Base-by-base conservation (phyloP, 1,140 invertebrate genomes). In the Oreohelix idahoensis region DNA sequence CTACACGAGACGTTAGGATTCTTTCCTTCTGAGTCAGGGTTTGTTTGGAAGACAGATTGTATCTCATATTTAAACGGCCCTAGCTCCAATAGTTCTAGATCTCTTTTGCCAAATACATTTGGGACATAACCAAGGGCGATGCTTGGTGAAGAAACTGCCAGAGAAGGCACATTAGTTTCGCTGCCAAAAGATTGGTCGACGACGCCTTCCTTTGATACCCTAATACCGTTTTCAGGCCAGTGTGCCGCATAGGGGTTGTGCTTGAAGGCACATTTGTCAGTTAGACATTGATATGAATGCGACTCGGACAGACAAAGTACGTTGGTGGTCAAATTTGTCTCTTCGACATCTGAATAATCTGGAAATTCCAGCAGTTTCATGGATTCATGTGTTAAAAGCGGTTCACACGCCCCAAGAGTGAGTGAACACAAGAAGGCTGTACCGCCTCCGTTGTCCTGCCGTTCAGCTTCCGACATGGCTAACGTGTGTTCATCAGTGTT, bases 391-490 rank as follows among this genome's bases (percentile, higher is more conserved):
- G 79, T 49, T 26, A 81, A 29, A 4, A 80, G 70, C 4, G 79
- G 79, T 35, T 81, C 79, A 36, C 69, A 81, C 42, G 73, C 69
- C 0, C 70, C 45, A n/a, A 73, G 45, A 49, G 79, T 70, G 23
- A 80, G 79, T 1, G 69, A 81, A 20, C 79, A 81, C 15, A 81
- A 69, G 23, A 81, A 8, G 26, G 69, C 66, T 1, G 63, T 36
- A 23, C 20, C 38, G 29, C 79, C 26, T 17, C 45, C 13, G 4
- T 29, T 29, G 42, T 20, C 11, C 45, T 11, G 5, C 53, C 77
- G 49, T 23, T 36, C 53, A 29, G 1, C 23, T 13, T 79, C 58
- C n/a, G n/a, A 10, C 1, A 63, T 20, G 10, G 11, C 32, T 32
- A 58, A 32, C 38, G 76, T 58, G 1, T 8, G 32, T 36, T 0